Evolutionary conservation across 2,797 vertebrate species (phyloP).

Genomic region (Geotria australis): DNA sequence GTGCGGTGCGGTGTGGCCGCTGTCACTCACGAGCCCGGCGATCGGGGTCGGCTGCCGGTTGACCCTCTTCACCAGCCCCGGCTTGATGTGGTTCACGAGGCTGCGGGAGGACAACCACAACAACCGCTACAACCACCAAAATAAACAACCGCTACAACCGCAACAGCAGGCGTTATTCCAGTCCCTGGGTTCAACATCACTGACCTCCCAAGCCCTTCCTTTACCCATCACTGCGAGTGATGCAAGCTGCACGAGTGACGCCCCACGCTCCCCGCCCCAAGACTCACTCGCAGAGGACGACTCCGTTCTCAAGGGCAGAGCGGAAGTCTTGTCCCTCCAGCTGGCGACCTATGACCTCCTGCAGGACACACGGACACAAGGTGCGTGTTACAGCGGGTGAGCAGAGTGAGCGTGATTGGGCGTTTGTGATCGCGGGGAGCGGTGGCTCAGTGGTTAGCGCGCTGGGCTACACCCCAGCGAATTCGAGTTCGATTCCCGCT

Average conservation of each 20-base stretch:
- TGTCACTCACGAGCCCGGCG: constrained; percentile 55
- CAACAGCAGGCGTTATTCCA: too few species aligned
- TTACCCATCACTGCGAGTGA: too few species aligned
- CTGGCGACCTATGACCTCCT: constrained; percentile 72
- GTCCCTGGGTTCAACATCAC: too few species aligned
- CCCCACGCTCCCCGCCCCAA: background rate
- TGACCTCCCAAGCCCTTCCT: too few species aligned
- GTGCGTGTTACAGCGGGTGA: too few species aligned
- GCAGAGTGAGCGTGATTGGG: too few species aligned
- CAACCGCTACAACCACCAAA: background rate
- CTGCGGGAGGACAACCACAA: constrained; percentile 14
- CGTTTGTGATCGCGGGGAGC: too few species aligned
- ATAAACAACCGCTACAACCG: too few species aligned
- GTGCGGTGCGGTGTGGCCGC: background rate
- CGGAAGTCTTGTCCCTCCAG: constrained; percentile 70
- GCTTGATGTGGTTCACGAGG: constrained; percentile 77
- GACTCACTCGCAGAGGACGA: constrained; percentile 94
- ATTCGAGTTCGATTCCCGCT: too few species aligned
- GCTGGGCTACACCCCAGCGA: too few species aligned
- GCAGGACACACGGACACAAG: constrained; percentile 3
- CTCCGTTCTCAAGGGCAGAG: constrained; percentile 58
- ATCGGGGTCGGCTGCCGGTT: constrained; percentile 70
- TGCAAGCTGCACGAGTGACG: too few species aligned
- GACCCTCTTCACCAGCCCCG: constrained; percentile 76
- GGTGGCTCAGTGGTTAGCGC: too few species aligned